These are phyloP conservation scores for Propithecus deckenii DNA, from an alignment of 2,797 vertebrate species.

Conservation along the genomic window DNA sequence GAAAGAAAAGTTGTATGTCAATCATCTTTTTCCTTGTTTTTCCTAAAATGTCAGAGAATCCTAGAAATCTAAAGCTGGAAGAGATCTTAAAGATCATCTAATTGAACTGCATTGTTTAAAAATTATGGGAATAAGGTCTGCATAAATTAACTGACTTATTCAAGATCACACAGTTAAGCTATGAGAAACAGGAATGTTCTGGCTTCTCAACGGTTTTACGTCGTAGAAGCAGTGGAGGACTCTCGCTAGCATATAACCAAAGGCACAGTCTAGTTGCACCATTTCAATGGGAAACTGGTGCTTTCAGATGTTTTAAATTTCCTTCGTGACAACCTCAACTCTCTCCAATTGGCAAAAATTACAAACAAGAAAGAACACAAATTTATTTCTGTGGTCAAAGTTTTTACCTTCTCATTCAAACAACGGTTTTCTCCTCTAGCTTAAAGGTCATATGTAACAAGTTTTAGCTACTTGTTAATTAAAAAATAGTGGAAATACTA, in stretches of 20 bases:
- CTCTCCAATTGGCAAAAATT: neutral
- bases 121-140: neutral
- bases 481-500: neutral
- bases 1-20: neutral
- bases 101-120: neutral
- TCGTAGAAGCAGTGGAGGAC: neutral
- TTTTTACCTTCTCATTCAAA: slow-evolving; percentile 26
- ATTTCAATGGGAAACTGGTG: neutral
- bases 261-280: neutral
- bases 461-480: neutral
- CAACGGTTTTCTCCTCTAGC: neutral
- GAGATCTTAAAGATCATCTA: neutral
- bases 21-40: neutral
- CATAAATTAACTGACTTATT: neutral
- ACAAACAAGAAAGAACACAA: neutral
- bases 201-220: neutral
- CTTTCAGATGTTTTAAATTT: neutral
- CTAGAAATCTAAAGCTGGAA: neutral
- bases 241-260: neutral
- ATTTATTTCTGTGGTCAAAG: neutral
- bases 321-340: neutral
- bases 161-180: neutral
- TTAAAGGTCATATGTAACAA: neutral
- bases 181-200: neutral
- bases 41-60: slow-evolving; percentile 11